Conservation (phyloP, 2,888 invertebrate genomes). For the Drosophila merina region DNA sequence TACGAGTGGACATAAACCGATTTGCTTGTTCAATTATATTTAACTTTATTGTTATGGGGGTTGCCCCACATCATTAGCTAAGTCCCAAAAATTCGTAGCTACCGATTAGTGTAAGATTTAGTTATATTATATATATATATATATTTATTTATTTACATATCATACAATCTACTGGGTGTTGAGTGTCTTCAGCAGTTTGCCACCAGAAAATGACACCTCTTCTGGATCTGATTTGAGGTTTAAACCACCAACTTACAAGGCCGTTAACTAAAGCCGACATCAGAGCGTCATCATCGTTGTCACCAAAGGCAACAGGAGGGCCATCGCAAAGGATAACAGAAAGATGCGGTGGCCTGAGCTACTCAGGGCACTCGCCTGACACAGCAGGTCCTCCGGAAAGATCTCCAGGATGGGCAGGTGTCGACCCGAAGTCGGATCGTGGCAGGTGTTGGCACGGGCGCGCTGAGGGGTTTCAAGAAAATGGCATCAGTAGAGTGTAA, state of each 20-base stretch:
- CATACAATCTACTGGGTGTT: constrained; percentile 53
- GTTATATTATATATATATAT: constrained; percentile 43
- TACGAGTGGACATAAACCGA: constrained; percentile 75
- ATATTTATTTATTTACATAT: constrained; percentile 63
- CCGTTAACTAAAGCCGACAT: constrained; percentile 63
- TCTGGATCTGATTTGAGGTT: background rate
- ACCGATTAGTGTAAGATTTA: constrained; percentile 54
- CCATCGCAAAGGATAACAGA: constrained; percentile 80
- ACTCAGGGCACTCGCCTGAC: constrained; percentile 94
- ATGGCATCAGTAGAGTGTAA: background rate
- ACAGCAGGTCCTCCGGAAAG: constrained; percentile 91
- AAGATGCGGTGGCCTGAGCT: constrained; percentile 85
- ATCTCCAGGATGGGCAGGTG: constrained; percentile 89
- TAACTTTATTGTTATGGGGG: constrained; percentile 56
- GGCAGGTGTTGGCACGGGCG: constrained; percentile 89
- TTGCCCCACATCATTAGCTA: constrained; percentile 52
- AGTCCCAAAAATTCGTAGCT: constrained; percentile 66
- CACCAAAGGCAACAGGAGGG: constrained; percentile 78
- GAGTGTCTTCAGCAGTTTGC: constrained; percentile 15
- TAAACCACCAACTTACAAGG: constrained; percentile 31
- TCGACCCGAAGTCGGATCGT: constrained; percentile 87
- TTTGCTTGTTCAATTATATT: constrained; percentile 61
- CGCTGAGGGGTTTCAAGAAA: constrained; percentile 61
- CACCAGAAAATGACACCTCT: constrained; percentile 8
- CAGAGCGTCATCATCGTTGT: constrained; percentile 79